Evolutionary conservation across 2,888 invertebrate species (phyloP).

Genomic region (Anticlea derivata): DNA sequence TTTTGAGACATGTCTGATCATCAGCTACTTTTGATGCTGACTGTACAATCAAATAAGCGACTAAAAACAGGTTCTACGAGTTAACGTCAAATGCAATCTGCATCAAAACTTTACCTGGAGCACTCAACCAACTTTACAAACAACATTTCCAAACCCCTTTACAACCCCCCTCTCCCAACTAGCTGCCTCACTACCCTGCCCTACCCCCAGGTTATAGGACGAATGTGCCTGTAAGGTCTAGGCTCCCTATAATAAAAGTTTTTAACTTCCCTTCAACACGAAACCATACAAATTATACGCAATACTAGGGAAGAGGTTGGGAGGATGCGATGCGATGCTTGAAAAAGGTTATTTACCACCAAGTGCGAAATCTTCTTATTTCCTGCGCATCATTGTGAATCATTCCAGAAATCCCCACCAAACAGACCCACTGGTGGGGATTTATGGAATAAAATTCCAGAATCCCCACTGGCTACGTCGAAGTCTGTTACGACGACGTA

Average conservation of each 20-base stretch:
- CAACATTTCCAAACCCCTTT: slow-evolving; percentile 20
- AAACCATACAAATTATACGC: slow-evolving; percentile 1
- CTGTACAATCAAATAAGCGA: not conserved
- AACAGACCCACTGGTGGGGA: no score
- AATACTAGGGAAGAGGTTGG: not conserved
- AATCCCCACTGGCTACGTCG: no score
- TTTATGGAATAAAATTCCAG: no score
- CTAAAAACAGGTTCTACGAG: slow-evolving; percentile 2
- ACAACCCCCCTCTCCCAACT: slow-evolving; percentile 13
- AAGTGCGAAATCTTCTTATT: no score
- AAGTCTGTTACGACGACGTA: no score
- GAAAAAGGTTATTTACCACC: no score
- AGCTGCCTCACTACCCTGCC: not conserved
- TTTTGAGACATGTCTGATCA: no score
- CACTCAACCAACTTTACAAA: slow-evolving; percentile 24
- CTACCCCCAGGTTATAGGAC: not conserved
- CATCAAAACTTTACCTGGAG: slow-evolving; percentile 26
- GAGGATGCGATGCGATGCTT: no score
- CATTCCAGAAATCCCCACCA: no score
- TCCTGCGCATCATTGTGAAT: no score
- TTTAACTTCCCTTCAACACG: slow-evolving; percentile 6
- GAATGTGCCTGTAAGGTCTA: not conserved
- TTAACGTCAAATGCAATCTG: slow-evolving; percentile 23
- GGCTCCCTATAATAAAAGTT: slow-evolving; percentile 1
- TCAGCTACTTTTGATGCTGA: no score